phyloP scores from a whole-genome alignment of 2,113 vertebrate species.

The Halcyon malimbica region DNA sequence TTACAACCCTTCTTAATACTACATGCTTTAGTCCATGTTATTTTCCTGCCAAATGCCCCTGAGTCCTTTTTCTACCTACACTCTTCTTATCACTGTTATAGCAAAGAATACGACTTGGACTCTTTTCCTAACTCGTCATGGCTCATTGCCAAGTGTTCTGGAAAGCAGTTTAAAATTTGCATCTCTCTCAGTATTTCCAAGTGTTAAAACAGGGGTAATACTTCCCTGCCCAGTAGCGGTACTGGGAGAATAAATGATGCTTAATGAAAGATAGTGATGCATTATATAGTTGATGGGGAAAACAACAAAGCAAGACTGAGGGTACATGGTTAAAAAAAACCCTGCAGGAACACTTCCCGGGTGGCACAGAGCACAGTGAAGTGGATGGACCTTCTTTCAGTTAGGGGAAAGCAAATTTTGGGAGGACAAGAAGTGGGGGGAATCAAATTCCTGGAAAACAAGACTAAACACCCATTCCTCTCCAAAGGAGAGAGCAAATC shows the following conservation, averaged over 20 bases:
- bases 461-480: not conserved
- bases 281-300: not conserved
- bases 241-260: not conserved
- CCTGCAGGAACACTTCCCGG: not conserved
- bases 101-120: conserved; percentile 6
- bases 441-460: not conserved
- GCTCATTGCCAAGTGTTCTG: conserved; percentile 1
- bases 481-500: not conserved
- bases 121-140: not conserved
- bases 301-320: not conserved
- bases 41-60: conserved; percentile 5
- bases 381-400: not conserved
- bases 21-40: not conserved
- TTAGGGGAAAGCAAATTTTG: not conserved
- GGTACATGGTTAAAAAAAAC: not conserved
- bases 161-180: conserved; percentile 7
- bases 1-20: not conserved
- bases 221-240: not conserved
- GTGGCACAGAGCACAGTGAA: not conserved
- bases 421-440: not conserved
- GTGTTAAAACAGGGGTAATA: not conserved
- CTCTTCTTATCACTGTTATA: not conserved
- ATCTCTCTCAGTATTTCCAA: not conserved
- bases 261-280: not conserved
- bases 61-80: not conserved